These are phyloP conservation scores for Gallinago undulata DNA, from an alignment of 2,113 vertebrate genomes.

Conservation along the genomic window DNA sequence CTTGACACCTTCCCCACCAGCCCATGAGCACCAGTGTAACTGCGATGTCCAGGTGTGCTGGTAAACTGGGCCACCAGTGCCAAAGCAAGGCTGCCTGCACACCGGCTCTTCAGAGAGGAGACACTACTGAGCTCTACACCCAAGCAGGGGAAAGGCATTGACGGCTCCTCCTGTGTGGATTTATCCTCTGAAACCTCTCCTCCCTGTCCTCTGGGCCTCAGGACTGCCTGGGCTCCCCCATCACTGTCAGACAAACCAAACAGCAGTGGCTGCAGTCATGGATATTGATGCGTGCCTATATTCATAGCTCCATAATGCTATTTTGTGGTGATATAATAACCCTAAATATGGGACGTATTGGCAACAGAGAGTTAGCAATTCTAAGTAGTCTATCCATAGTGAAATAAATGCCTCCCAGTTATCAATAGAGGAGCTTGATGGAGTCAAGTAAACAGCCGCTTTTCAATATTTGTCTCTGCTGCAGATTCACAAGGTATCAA, in stretches of 20 bases:
- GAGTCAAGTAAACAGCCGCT: conserved; percentile 4
- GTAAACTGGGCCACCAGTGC: neutral
- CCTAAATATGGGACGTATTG: conserved; percentile 50
- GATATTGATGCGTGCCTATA: conserved; percentile 17
- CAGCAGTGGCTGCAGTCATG: neutral
- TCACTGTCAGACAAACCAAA: neutral
- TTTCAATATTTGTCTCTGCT: conserved; percentile 8
- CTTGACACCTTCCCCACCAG: neutral
- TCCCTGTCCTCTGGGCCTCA: neutral
- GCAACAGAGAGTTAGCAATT: conserved; percentile 21
- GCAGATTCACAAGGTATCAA: conserved; percentile 46
- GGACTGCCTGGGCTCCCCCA: neutral
- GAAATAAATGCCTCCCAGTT: conserved; percentile 44
- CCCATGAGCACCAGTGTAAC: neutral
- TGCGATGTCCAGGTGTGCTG: neutral
- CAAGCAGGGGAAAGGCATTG: neutral
- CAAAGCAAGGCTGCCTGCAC: neutral
- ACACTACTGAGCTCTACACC: neutral
- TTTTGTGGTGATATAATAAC: conserved; percentile 58
- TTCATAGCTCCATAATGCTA: conserved; percentile 56
- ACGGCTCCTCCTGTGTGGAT: neutral
- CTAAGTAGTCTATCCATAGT: neutral
- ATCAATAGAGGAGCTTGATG: conserved; percentile 45
- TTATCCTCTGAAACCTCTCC: neutral
- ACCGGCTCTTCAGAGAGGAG: accelerated